Base-by-base conservation (phyloP, 2,113 vertebrate species). In the Tetraodon nigroviridis region DNA sequence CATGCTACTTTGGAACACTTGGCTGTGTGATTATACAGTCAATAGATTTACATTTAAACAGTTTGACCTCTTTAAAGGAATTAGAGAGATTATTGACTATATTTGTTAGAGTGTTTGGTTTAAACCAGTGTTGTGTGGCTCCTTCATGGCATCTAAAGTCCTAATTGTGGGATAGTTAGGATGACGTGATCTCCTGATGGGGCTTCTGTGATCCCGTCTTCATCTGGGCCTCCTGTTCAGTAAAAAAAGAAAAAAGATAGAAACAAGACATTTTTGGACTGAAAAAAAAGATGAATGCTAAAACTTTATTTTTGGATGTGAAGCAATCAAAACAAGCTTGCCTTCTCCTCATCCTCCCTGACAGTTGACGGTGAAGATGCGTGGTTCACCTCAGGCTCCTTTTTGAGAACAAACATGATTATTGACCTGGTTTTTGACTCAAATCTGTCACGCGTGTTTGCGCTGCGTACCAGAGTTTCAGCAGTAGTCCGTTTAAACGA, bases 381-480 rank as follows among this genome's bases (percentile, higher is more conserved):
- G 37, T 24, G 57, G 15, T 76, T 69, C 55, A 52, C 32, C 61
- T 55, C 78, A 3, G 55, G 40, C 53, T 83, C 68, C 78, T 85
- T 74, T 54, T 10, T 44, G 24, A 64, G 59, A 1, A 69, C 44
- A 64, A 16, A 53, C 45, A 41, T 17, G 18, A 50, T 47, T 4
- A 57, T 21, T 18, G 6, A n/a, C 40, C 37, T 51, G 13, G 7
- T 40, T 37, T 58, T 42, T 51, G 20, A 32, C 17, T 7, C 1
- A 21, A 15, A 21, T 21, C 14, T 22, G 20, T 50, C 44, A 11
- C 32, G 10, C 14, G 7, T 20, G 61, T 51, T 44, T 71, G 21
- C 45, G 14, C 54, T 73, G 78, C 41, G 20, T 70, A 82, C 82
- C 83, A 21, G 53, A 50, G 11, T 68, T 59, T 81, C 67, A 61